Conservation (phyloP, 1,140 invertebrate genomes). For the Hetaerina americana region DNA sequence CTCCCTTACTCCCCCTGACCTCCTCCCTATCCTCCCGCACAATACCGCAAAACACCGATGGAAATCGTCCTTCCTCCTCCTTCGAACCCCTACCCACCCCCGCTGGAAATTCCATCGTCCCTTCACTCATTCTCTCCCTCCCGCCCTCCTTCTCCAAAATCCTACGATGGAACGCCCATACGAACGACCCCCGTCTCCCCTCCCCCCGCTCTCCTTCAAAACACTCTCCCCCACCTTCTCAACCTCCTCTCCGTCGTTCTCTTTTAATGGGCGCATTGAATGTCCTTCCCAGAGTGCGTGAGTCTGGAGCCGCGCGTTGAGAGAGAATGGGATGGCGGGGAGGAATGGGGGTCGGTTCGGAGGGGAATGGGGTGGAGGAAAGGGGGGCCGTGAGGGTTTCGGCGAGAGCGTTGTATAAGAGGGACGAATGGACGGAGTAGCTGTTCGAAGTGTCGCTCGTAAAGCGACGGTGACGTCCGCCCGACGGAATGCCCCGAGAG, state of each 20-base stretch:
- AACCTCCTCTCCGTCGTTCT: neutral
- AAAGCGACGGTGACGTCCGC: neutral
- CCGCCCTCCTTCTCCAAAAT: slow-evolving; percentile 2
- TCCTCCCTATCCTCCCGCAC: slow-evolving; percentile 12
- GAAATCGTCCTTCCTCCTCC: neutral
- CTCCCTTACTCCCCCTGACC: slow-evolving; percentile 15
- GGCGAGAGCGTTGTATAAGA: too few species aligned
- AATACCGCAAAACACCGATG: slow-evolving; percentile 3
- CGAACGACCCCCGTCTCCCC: neutral
- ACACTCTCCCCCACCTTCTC: neutral
- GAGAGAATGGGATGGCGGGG: too few species aligned
- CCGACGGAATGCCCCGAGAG: neutral
- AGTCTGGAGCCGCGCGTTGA: neutral
- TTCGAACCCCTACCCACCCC: neutral
- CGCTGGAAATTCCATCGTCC: neutral
- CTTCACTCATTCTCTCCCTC: neutral
- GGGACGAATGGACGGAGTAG: too few species aligned
- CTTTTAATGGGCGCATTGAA: neutral
- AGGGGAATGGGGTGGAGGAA: too few species aligned
- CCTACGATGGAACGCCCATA: neutral
- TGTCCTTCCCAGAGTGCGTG: neutral
- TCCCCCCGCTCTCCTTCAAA: neutral
- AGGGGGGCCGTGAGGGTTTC: too few species aligned
- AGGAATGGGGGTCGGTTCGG: too few species aligned
- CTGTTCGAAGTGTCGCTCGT: neutral